Conservation (phyloP, 23 tunicate species). For the Oikopleura vanhoeffeni region DNA sequence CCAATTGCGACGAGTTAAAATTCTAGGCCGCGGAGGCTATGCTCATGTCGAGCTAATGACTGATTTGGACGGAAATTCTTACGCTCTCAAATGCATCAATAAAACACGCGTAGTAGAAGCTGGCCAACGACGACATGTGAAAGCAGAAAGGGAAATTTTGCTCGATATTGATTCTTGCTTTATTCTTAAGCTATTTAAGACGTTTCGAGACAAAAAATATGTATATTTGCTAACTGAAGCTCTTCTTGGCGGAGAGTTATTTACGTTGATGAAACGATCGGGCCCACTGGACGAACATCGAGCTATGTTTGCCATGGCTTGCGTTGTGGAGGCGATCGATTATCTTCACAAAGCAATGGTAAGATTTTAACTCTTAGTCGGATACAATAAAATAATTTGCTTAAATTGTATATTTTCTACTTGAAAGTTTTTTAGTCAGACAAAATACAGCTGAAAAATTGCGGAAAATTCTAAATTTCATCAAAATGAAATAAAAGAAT, state of each 20-base stretch:
- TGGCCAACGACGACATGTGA: constrained; percentile 10
- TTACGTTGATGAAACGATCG: constrained; percentile 26
- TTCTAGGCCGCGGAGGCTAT: constrained; percentile 6
- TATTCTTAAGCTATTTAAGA: constrained; percentile 14
- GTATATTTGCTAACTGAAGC: constrained; percentile 89
- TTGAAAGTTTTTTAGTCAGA: too few species aligned
- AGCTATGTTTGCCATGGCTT: constrained; percentile 47
- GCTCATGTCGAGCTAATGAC: constrained; percentile 3
- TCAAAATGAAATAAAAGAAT: too few species aligned
- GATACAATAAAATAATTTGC: too few species aligned
- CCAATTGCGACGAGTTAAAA: neutral
- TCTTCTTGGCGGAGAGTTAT: constrained; percentile 71
- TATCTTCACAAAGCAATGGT: constrained; percentile 29
- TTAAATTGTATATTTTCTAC: too few species aligned
- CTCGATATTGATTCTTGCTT: neutral
- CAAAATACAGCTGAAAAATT: too few species aligned
- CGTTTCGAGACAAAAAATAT: constrained; percentile 41
- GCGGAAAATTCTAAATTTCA: too few species aligned
- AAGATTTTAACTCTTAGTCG: constrained; percentile 8
- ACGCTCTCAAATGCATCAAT: constrained; percentile 8
- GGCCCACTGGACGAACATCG: constrained; percentile 46
- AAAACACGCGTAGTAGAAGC: neutral
- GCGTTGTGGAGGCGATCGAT: constrained; percentile 66
- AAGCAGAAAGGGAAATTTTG: constrained; percentile 6
- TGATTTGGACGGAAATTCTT: neutral